These are phyloP conservation scores for Ramphastos sulfuratus DNA, from an alignment of 2,113 vertebrate species.

Conservation along the genomic window DNA sequence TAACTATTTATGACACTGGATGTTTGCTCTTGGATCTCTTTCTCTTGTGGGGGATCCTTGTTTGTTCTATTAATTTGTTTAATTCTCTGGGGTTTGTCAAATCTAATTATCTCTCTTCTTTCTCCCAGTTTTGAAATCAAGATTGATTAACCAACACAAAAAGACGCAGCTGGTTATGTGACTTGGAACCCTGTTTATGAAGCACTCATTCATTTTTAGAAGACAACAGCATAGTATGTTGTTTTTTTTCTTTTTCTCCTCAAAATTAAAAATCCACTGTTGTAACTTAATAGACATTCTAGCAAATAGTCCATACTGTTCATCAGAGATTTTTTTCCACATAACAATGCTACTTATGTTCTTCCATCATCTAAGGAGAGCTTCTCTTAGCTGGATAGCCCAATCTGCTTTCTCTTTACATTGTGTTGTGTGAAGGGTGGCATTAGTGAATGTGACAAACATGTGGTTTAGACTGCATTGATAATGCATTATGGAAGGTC, in stretches of 20 bases:
- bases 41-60: background rate
- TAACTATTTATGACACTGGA: background rate
- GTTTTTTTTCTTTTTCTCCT: background rate
- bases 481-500: background rate
- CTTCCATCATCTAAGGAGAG: background rate
- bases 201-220: background rate
- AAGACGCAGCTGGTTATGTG: slow-evolving; percentile 47
- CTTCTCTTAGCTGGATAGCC: background rate
- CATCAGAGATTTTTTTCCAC: background rate
- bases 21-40: slow-evolving; percentile 30
- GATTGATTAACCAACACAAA: slow-evolving; percentile 25
- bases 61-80: slow-evolving; percentile 56
- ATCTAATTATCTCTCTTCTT: slow-evolving; percentile 33
- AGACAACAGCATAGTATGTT: slow-evolving; percentile 41
- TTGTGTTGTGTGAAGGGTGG: background rate
- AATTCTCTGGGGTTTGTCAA: slow-evolving; percentile 42
- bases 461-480: background rate
- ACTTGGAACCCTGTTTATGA: slow-evolving; percentile 39
- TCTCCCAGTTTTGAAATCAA: slow-evolving; percentile 56
- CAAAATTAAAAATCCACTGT: background rate
- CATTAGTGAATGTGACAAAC: background rate
- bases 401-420: background rate
- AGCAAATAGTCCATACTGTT: background rate
- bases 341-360: background rate
- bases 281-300: background rate